Conservation (phyloP, 2,888 invertebrate species). For the Diploptera punctata region DNA sequence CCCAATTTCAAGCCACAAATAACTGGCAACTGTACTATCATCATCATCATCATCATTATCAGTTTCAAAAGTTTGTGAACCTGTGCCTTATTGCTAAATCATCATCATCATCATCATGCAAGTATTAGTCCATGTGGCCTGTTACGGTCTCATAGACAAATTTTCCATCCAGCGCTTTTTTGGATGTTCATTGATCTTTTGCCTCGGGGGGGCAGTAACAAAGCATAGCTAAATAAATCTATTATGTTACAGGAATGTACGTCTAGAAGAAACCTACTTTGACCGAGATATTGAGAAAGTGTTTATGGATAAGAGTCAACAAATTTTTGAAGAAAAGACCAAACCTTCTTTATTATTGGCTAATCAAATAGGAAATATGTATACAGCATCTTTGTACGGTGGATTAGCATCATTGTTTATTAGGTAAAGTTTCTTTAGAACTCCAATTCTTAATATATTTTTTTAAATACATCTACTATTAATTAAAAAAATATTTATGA, state of each 20-base stretch:
- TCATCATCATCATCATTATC: too few relatives aligned
- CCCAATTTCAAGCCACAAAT: too few relatives aligned
- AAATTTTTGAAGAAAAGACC: constrained; percentile 80
- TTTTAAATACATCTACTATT: background rate
- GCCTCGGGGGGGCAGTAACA: too few relatives aligned
- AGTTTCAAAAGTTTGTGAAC: too few relatives aligned
- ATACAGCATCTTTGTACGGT: constrained; percentile 95
- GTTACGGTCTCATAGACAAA: too few relatives aligned
- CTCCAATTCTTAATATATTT: background rate
- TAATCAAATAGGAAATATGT: constrained; percentile 97
- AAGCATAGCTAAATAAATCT: too few relatives aligned
- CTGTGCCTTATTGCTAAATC: too few relatives aligned
- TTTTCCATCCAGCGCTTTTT: too few relatives aligned
- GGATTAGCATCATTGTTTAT: constrained; percentile 87
- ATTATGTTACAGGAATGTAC: constrained; percentile 57
- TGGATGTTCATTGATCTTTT: too few relatives aligned
- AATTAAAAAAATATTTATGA: background rate
- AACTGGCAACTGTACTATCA: too few relatives aligned
- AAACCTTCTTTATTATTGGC: constrained; percentile 85
- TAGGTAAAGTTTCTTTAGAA: constrained; percentile 47
- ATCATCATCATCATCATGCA: too few relatives aligned
- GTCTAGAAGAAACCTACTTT: constrained; percentile 86
- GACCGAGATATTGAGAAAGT: constrained; percentile 90
- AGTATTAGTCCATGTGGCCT: too few relatives aligned
- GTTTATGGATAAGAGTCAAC: constrained; percentile 77